Base-by-base conservation (phyloP, 2,113 vertebrate species). In the Cyprinus carpio region DNA sequence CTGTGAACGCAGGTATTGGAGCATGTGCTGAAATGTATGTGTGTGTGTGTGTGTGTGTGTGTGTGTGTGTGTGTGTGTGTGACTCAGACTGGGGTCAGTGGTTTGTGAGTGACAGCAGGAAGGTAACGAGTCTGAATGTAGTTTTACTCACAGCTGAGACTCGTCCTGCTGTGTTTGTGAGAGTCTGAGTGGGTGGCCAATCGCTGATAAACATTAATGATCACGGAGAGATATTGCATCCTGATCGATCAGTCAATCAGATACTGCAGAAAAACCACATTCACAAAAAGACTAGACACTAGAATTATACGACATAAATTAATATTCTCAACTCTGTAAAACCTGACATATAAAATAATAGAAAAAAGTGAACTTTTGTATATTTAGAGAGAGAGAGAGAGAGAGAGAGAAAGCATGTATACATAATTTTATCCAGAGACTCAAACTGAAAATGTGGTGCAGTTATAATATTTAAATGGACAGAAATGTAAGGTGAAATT, bases 31-130 rank as follows among this genome's bases (percentile, higher is more conserved):
- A 34, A 34, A 34, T 34, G 4, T 37, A 6, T 37, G 37, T 37
- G 40, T 43, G 40, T 43, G 10, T 43, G 0, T 49, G 11, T 49
- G 46, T 23, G 27, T 58, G 27, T 64, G 20, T n/a, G 83, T 69
- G 29, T 58, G 75, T 71, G 75, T 79, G 54, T 49, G 82, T 29
- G 71, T 75, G 82, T 56, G 75, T 49, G 37, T 75, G 31, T 80
- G 75, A 54, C 75, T 76, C 75, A 1, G 40, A 34, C 31, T 34
- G 31, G 51, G 75, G 75, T 77, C 75, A 77, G 49, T 77, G 49
- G 27, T 12, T 31, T 77, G 75, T 56, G 49, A 77, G 27, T 58
- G 75, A 56, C 75, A 77, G 75, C 75, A 77, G 75, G 75, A 77
- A 77, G 51, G 75, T 77, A 56, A 77, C 23, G 51, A 77, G 29